Conservation (phyloP, 2,888 invertebrate genomes). For the Apocheima hispidaria region DNA sequence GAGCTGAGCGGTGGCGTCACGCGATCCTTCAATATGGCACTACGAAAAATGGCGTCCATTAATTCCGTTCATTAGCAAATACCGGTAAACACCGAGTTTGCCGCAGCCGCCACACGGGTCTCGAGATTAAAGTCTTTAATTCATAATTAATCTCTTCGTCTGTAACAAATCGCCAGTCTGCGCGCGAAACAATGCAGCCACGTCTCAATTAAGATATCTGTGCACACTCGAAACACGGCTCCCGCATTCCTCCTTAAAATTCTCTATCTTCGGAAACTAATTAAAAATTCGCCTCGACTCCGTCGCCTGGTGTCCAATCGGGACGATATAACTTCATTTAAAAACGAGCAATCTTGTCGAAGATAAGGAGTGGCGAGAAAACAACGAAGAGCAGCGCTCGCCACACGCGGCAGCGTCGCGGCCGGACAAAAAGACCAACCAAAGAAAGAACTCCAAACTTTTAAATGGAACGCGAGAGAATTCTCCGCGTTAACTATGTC, state of each 20-base stretch:
- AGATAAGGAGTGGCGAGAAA: slow-evolving; percentile 84
- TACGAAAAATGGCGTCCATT: slow-evolving; percentile 71
- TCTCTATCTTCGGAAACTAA: slow-evolving; percentile 85
- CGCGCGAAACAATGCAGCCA: slow-evolving; percentile 65
- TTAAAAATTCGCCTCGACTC: slow-evolving; percentile 85
- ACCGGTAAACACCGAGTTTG: slow-evolving; percentile 54
- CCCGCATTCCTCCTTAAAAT: slow-evolving; percentile 82
- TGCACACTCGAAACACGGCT: slow-evolving; percentile 74
- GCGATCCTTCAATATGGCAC: slow-evolving; percentile 67
- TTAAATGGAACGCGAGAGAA: slow-evolving; percentile 84
- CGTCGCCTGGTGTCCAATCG: slow-evolving; percentile 80
- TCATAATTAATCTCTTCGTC: slow-evolving; percentile 74
- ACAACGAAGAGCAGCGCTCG: slow-evolving; percentile 82
- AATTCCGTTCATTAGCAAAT: slow-evolving; percentile 71
- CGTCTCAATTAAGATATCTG: slow-evolving; percentile 83
- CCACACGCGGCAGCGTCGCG: slow-evolving; percentile 78
- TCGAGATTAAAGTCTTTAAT: slow-evolving; percentile 71
- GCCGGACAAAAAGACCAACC: slow-evolving; percentile 71
- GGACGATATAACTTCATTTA: slow-evolving; percentile 85
- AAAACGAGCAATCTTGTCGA: slow-evolving; percentile 85
- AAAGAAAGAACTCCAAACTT: slow-evolving; percentile 78
- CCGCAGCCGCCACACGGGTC: slow-evolving; percentile 52
- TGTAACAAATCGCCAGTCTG: slow-evolving; percentile 75
- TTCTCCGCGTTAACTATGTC: slow-evolving; percentile 84
- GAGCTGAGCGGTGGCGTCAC: slow-evolving; percentile 57